phyloP scores from a whole-genome alignment of 2,888 invertebrate species.

The Drosophila meridiana region DNA sequence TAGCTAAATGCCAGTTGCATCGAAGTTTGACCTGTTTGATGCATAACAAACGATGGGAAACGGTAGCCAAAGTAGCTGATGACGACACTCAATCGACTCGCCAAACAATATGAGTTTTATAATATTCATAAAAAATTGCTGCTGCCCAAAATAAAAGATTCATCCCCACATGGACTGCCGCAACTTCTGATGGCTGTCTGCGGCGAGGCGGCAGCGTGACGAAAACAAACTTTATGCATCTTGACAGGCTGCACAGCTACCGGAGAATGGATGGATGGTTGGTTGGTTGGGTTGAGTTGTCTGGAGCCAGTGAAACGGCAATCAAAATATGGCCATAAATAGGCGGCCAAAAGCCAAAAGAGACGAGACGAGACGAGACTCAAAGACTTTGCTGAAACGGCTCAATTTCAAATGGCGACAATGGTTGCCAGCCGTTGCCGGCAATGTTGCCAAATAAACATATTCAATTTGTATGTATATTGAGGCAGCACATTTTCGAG shows the following conservation, averaged over 20 bases:
- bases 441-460: conserved; percentile 39
- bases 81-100: conserved; percentile 41
- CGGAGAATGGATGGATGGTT: conserved; percentile 35
- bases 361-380: conserved; percentile 13
- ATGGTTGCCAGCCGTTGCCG: conserved; percentile 34
- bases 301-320: conserved; percentile 49
- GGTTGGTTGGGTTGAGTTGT: conserved; percentile 14
- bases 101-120: conserved; percentile 20
- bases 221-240: conserved; percentile 71
- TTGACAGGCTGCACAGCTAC: conserved; percentile 61
- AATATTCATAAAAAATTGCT: conserved; percentile 50
- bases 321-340: conserved; percentile 76
- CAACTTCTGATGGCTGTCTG: conserved; percentile 39
- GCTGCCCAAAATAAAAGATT: conserved; percentile 13
- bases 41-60: conserved; percentile 33
- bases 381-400: conserved; percentile 40
- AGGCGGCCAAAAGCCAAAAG: conserved; percentile 49
- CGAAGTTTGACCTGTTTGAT: conserved; percentile 15
- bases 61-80: conserved; percentile 61
- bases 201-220: conserved; percentile 60
- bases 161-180: conserved; percentile 23
- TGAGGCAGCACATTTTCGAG: conserved; percentile 26
- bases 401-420: conserved; percentile 76
- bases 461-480: conserved; percentile 35
- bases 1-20: conserved; percentile 2